Percentiles rank a stretch among this genome's conserved stretches.
Evolutionary conservation across 2,797 vertebrate genomes (phyloP).

Genomic region (Takifugu rubripes): DNA sequence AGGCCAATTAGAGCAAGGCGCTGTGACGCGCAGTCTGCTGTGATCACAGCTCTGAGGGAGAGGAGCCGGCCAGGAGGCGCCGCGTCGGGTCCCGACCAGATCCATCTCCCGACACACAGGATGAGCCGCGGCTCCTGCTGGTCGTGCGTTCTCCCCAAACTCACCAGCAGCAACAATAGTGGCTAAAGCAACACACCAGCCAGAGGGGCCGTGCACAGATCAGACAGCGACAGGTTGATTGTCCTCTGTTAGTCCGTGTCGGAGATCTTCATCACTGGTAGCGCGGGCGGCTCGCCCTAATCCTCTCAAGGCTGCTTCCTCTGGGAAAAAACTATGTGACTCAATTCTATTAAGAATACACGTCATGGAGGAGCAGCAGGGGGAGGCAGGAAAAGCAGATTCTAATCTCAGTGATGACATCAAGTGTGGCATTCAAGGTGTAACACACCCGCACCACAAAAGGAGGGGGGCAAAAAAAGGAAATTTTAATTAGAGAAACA

Average conservation of each 20-base stretch:
- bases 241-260: slow-evolving; percentile 22
- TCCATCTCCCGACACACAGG: slow-evolving; percentile 49
- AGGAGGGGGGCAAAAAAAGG: slow-evolving; percentile 1
- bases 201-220: slow-evolving; percentile 37
- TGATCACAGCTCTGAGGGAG: slow-evolving; percentile 71
- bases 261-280: slow-evolving; percentile 44
- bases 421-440: slow-evolving; percentile 17
- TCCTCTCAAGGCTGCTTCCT: slow-evolving; percentile 21
- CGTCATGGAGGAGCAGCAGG: slow-evolving; percentile 39
- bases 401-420: slow-evolving; percentile 47
- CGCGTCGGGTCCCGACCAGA: slow-evolving; percentile 51
- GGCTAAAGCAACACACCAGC: slow-evolving; percentile 34
- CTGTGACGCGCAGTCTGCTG: slow-evolving; percentile 72
- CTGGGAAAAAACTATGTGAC: slow-evolving; percentile 29
- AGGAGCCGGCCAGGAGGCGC: slow-evolving; percentile 38
- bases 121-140: slow-evolving; percentile 41
- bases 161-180: slow-evolving; percentile 48
- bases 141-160: slow-evolving; percentile 44
- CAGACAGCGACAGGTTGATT: slow-evolving; percentile 27
- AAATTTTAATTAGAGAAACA: neutral
- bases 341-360: slow-evolving; percentile 14
- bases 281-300: slow-evolving; percentile 1
- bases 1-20: slow-evolving; percentile 78
- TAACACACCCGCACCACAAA: slow-evolving; percentile 1
- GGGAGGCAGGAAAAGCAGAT: slow-evolving; percentile 24